phyloP scores from a whole-genome alignment of 2,797 vertebrate species.

The Eidolon dupreanum region DNA sequence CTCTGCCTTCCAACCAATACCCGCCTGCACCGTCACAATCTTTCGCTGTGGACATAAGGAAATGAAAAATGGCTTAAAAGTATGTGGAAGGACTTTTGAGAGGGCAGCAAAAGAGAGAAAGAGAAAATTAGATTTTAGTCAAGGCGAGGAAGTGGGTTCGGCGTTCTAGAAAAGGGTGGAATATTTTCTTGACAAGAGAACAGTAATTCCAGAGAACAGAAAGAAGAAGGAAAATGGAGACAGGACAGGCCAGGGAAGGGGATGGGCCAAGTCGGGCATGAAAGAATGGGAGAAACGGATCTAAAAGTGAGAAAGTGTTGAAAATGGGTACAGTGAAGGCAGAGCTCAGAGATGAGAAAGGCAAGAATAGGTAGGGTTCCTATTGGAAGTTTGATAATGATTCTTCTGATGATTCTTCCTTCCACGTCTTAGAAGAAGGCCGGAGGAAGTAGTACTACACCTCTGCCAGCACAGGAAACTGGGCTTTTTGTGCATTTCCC shows the following conservation, averaged over 20 bases:
- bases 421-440: neutral
- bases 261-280: neutral
- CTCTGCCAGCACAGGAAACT: neutral
- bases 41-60: neutral
- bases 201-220: neutral
- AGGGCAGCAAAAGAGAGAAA: neutral
- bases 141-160: neutral
- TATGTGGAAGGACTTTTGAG: neutral
- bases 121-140: neutral
- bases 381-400: neutral
- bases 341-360: neutral
- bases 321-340: neutral
- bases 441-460: neutral
- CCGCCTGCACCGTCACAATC: neutral
- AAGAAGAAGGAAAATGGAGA: neutral
- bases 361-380: neutral
- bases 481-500: neutral
- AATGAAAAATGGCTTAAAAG: conserved; percentile 13
- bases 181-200: neutral
- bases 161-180: neutral
- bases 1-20: neutral
- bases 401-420: neutral
- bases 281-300: neutral
- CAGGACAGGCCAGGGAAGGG: neutral
- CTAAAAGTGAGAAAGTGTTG: neutral